Evolutionary conservation across 2,113 vertebrate species (phyloP), one percentile per base, ranked within the genome.

Genomic region (Eubucco bourcierii): DNA sequence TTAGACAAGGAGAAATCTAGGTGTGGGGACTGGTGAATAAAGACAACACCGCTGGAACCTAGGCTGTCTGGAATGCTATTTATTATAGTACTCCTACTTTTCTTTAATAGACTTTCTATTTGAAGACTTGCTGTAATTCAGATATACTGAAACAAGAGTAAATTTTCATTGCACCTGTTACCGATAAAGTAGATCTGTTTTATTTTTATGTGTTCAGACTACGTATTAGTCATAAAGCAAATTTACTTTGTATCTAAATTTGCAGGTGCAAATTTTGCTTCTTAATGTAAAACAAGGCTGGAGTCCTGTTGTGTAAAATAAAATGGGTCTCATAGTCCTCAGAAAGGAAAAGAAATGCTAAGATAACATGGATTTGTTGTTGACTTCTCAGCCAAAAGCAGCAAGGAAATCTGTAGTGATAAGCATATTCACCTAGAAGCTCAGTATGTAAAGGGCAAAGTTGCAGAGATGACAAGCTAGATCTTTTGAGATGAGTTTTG

Each of bases 391-490:
- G 24, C 21, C 61, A 94, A 80, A 93, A 86, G 72, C 67, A 86
- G 8, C 31, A 39, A 27, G 34, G 23, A 80, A 79, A 88, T 86
- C 52, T 90, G 82, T 78, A 66, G 34, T 2, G 1, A 67, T 94
- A 88, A 82, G 46, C 87, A 82, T 31, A 88, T 80, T 82, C 88
- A 80, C 80, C 59, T 79, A 67, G 52, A 84, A 73, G 63, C 59
- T 84, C 58, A 77, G 39, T 75, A 67, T 63, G 34, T 87, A 96
- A 97, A 97, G 96, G 90, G 90, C 91, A 96, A 91, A 75, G 77
- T 44, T 92, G 72, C 76, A 77, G 65, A 92, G 77, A 74, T 95
- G 93, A 93, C 93, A 96, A 78, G 50, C 58, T 85, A n/a, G 77
- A 88, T 90, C 77, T 93, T 95, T 60, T 72, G 29, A 94, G 89